Conservation (phyloP, 2,888 invertebrate genomes). For the Cancer borealis region DNA sequence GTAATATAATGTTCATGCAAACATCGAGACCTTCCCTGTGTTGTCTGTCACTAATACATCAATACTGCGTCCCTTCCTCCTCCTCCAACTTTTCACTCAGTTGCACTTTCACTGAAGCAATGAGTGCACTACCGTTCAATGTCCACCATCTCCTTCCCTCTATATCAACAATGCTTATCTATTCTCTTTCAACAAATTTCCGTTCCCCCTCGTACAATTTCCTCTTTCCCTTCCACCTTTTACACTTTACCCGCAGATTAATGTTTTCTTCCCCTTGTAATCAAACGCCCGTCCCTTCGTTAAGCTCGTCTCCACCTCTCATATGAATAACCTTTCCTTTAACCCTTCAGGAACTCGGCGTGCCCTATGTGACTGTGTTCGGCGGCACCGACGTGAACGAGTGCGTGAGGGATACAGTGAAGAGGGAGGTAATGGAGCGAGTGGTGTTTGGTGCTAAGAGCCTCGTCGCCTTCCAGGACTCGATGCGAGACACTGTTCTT, state of each 20-base stretch:
- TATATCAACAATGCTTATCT: not conserved
- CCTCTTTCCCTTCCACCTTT: not conserved
- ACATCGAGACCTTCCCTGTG: not conserved
- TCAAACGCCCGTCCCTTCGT: not conserved
- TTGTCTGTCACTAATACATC: not conserved
- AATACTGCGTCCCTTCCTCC: not conserved
- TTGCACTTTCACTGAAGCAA: not conserved
- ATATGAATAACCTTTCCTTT: not conserved
- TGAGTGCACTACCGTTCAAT: not conserved
- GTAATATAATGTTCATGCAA: not conserved
- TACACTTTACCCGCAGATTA: not conserved
- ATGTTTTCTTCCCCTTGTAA: not conserved
- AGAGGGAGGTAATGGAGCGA: conserved; percentile 48
- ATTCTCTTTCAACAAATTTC: not conserved
- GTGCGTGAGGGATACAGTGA: conserved; percentile 49
- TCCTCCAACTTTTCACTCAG: not conserved
- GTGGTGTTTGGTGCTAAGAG: conserved; percentile 56
- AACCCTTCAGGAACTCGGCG: conserved; percentile 44
- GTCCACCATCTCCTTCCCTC: not conserved
- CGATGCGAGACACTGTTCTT: conserved; percentile 7
- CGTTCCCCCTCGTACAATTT: not conserved
- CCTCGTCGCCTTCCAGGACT: conserved; percentile 47
- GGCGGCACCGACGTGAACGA: conserved; percentile 69
- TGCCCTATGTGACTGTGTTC: conserved; percentile 57
- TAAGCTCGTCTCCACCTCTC: not conserved